Evolutionary conservation across 2,888 invertebrate genomes (phyloP).

Genomic region (Polydrusus cervinus): DNA sequence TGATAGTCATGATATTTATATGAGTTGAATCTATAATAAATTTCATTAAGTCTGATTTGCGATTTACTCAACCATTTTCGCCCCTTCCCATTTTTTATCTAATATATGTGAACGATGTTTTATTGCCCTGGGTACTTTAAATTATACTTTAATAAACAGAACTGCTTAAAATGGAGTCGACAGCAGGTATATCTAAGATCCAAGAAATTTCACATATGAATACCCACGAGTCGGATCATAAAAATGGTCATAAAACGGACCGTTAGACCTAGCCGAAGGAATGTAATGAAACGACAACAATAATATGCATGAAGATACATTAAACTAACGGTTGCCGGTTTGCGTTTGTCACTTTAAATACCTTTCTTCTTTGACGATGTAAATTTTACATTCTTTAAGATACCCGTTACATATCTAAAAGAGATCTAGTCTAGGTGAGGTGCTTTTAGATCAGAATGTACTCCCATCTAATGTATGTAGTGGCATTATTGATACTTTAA

Average conservation of each 20-base stretch:
- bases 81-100: no score
- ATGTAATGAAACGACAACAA: slow-evolving; percentile 40
- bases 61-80: no score
- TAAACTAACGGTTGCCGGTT: slow-evolving; percentile 42
- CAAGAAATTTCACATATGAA: slow-evolving; percentile 31
- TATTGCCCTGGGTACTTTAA: no score
- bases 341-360: slow-evolving; percentile 31
- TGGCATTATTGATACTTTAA: no score
- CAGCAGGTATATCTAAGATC: slow-evolving; percentile 26
- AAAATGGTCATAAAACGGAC: slow-evolving; percentile 41
- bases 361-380: slow-evolving; percentile 29
- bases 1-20: no score
- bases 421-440: neutral
- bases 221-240: slow-evolving; percentile 28
- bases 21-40: no score
- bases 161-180: neutral
- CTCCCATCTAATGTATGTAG: no score
- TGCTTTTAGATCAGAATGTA: neutral
- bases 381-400: slow-evolving; percentile 32
- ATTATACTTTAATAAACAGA: no score
- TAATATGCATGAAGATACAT: slow-evolving; percentile 45
- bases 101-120: no score
- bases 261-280: slow-evolving; percentile 32
- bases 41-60: no score
- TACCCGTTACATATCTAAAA: slow-evolving; percentile 23